A percentile compares a stretch with the other conserved stretches of the same genome.
These are phyloP conservation scores for Pelusios castaneus DNA, from an alignment of 2,113 vertebrate species.

Conservation along the genomic window DNA sequence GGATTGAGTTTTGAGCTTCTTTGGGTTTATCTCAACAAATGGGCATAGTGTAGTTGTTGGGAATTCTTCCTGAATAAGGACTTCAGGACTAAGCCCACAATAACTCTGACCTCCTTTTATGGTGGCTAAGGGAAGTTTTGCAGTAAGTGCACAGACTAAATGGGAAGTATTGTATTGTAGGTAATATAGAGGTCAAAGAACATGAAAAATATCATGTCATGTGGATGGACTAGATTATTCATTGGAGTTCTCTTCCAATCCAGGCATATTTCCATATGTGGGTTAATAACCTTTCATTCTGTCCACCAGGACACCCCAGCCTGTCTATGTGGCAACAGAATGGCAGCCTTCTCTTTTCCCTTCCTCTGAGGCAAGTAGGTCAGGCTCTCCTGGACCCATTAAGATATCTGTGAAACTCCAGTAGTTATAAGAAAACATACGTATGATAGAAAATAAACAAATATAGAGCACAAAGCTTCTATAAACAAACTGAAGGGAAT, in stretches of 20 bases:
- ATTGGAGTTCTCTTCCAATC: background rate
- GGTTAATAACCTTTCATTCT: background rate
- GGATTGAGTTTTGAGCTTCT: background rate
- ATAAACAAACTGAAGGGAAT: background rate
- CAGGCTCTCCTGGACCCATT: background rate
- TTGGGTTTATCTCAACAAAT: background rate
- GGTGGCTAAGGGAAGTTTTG: background rate
- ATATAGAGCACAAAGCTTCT: background rate
- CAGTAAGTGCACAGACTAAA: conserved; percentile 18
- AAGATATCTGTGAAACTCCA: background rate
- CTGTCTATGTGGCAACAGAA: background rate
- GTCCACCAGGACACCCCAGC: background rate
- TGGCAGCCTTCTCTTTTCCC: background rate
- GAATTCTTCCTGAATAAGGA: background rate
- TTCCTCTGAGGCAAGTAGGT: background rate
- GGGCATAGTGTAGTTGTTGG: background rate
- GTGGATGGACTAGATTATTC: conserved; percentile 1
- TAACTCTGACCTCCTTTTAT: conserved; percentile 8
- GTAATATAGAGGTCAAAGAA: conserved; percentile 28
- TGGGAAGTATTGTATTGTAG: background rate
- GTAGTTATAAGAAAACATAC: background rate
- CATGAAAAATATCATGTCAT: conserved; percentile 1
- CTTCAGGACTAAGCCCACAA: conserved; percentile 3
- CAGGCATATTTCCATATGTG: background rate
- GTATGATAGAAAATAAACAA: background rate